A percentile compares a stretch with the other conserved stretches of the same genome.
Evolutionary conservation across 2,888 invertebrate species (phyloP).

Genomic region (Lasioglossum oenotherae): DNA sequence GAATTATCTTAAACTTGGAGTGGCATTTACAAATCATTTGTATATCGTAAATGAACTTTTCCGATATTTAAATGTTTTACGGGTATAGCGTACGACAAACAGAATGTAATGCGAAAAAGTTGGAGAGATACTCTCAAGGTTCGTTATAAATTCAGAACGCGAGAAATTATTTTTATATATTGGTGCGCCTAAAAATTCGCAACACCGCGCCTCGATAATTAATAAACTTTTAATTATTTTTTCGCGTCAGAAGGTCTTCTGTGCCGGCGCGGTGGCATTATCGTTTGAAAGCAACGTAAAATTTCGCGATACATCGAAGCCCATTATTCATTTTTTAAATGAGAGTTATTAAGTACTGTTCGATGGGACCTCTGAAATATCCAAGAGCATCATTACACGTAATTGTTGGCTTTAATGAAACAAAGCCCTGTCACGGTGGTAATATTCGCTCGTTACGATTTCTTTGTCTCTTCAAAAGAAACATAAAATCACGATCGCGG

Average conservation of each 20-base stretch:
- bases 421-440: conserved; percentile 25
- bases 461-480: conserved; percentile 12
- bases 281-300: conserved; percentile 21
- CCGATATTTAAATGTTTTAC: not conserved
- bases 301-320: conserved; percentile 43
- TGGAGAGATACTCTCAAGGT: conserved; percentile 23
- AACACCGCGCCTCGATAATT: conserved; percentile 32
- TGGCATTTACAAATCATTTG: not conserved
- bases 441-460: not conserved
- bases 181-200: conserved; percentile 18
- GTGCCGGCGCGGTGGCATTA: conserved; percentile 29
- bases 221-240: conserved; percentile 60
- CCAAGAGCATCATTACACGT: conserved; percentile 45
- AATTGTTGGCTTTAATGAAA: conserved; percentile 48
- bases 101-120: not conserved
- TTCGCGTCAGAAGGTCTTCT: conserved; percentile 39
- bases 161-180: conserved; percentile 34
- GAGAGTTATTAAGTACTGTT: conserved; percentile 53
- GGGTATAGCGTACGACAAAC: not conserved
- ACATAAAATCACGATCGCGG: not conserved
- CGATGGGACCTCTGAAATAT: conserved; percentile 36
- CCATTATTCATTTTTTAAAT: conserved; percentile 45
- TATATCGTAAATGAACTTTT: not conserved
- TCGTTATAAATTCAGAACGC: conserved; percentile 42
- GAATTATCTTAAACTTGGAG: not conserved